Conservation (phyloP, 2,888 invertebrate species). For the Drosophila stalkeri region DNA sequence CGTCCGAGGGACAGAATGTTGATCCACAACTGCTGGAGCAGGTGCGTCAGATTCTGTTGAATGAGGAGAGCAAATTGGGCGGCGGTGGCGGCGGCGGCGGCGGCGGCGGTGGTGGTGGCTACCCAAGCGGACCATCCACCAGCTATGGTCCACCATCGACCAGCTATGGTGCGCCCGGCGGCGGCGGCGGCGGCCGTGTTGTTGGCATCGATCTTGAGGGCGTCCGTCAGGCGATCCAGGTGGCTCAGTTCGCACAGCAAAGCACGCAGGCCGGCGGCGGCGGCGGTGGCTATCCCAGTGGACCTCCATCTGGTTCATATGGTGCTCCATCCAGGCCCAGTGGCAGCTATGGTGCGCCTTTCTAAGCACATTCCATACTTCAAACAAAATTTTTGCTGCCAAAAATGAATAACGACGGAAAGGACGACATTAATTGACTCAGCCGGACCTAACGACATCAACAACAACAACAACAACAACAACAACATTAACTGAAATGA, state of each 20-base stretch:
- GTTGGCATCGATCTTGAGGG: conserved; percentile 94
- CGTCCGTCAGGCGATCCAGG: conserved; percentile 94
- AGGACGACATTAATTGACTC: conserved; percentile 50
- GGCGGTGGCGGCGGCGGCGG: conserved; percentile 86
- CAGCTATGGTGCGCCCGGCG: conserved; percentile 88
- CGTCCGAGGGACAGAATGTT: conserved; percentile 93
- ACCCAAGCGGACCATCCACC: conserved; percentile 86
- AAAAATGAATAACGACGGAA: conserved; percentile 67
- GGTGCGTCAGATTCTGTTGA: conserved; percentile 93
- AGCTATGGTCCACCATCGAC: conserved; percentile 87
- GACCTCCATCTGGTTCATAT: conserved; percentile 87
- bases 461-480: conserved; percentile 39
- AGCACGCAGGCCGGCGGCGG: conserved; percentile 86
- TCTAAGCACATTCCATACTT: conserved; percentile 64
- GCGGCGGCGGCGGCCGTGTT: conserved; percentile 85
- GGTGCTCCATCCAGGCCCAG: conserved; percentile 88
- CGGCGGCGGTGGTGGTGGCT: conserved; percentile 84
- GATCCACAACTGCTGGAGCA: conserved; percentile 93
- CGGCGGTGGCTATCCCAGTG: conserved; percentile 85
- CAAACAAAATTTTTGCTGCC: conserved; percentile 63
- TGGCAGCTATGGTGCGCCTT: conserved; percentile 89
- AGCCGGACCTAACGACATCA: conserved; percentile 46
- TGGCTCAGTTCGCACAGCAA: conserved; percentile 92
- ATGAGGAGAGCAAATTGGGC: conserved; percentile 90
- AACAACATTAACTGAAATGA: conserved; percentile 47